Base-by-base conservation (phyloP, 2,888 invertebrate genomes). In the Synanthedon tipuliformis region DNA sequence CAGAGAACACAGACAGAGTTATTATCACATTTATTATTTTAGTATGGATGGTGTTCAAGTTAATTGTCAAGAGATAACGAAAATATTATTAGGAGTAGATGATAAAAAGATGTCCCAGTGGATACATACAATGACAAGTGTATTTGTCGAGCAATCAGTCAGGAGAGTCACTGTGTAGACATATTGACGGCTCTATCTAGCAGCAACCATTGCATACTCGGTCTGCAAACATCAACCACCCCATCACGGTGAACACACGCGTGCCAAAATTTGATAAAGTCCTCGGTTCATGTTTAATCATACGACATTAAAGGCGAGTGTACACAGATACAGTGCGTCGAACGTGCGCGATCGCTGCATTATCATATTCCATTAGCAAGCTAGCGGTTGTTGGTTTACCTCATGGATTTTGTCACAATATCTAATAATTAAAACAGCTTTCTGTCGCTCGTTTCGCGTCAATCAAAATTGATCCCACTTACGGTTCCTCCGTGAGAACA, bases 241-340 rank as follows among this genome's bases (percentile, higher is more conserved):
- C 75, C 72, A 70, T 62, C 69, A 68, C 67, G 64, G 56, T 65
- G 73, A 73, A 75, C 77, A 78, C 81, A 83, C 85, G 84, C 80
- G 84, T 85, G 85, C 81, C 81, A 80, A 85, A 84, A 78, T 83
- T 81, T 81, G 85, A 85, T 85, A 86, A 84, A 81, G 77, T 81
- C 77, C 71, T 75, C 73, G 65, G 73, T 81, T 81, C 78, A 81
- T 83, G 83, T 85, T 81, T 84, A 82, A 84, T 84, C 81, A 84
- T 81, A 78, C 72, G 75, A 75, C 78, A 81, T 81, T 82, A 78
- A 75, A 76, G 75, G 72, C 71, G 61, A 71, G 68, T 70, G 74
- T 76, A 73, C 72, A 74, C 68, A 76, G 58, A 53, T 56, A 53
- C 61, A 62, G 66, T 63, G 68, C 70, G 71, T 68, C 62, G 61